Percentiles rank a stretch among this genome's conserved stretches.
These are phyloP conservation scores for Sciurus vulgaris DNA, from an alignment of 2,797 vertebrate species.

Conservation along the genomic window DNA sequence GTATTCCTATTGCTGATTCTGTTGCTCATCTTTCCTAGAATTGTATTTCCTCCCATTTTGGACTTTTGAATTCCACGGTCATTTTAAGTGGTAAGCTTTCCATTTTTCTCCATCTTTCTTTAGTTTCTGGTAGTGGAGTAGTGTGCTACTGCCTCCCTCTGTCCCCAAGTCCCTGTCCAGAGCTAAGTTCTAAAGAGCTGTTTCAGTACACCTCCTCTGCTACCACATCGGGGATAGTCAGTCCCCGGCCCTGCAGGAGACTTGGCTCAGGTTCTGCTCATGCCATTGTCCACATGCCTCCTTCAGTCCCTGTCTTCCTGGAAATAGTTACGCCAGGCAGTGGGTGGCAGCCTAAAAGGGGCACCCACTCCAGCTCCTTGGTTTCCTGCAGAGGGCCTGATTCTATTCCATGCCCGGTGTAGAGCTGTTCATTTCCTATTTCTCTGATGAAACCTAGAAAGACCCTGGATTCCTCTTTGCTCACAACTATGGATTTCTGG, in stretches of 20 bases:
- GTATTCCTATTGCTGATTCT: constrained; percentile 12
- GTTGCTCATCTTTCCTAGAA: not conserved
- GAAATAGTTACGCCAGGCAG: not conserved
- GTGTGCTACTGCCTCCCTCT: not conserved
- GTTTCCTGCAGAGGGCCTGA: not conserved
- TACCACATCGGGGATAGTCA: not conserved
- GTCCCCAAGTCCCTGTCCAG: not conserved
- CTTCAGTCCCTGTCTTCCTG: not conserved
- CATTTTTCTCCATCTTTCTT: not conserved
- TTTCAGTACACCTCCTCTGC: not conserved
- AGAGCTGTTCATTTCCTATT: not conserved
- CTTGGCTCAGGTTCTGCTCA: not conserved
- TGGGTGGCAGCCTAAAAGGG: not conserved
- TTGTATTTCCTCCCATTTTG: not conserved
- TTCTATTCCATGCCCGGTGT: not conserved
- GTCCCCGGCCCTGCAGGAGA: not conserved
- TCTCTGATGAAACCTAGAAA: not conserved
- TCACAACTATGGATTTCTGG: not conserved
- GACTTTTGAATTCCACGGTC: constrained; percentile 10
- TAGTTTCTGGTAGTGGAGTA: not conserved
- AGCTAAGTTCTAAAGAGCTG: not conserved
- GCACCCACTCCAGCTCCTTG: not conserved
- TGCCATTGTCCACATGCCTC: not conserved
- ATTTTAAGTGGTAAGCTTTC: constrained; percentile 16
- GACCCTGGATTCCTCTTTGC: not conserved